Conservation (phyloP, 2,113 vertebrate genomes). For the Boulengeromyrus knoepffleri region DNA sequence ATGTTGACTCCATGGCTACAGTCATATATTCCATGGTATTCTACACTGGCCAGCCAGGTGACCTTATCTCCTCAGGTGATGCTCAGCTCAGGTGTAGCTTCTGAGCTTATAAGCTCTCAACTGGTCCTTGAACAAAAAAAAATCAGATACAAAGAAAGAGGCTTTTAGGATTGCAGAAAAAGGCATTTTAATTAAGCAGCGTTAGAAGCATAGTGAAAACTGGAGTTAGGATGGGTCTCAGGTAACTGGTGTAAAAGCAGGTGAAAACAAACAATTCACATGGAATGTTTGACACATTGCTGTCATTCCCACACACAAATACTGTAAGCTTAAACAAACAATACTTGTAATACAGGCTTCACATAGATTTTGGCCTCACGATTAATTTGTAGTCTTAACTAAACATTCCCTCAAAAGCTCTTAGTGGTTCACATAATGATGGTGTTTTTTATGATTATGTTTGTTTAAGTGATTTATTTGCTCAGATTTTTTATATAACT, state of each 20-base stretch:
- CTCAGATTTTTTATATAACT: background rate
- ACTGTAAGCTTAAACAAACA: background rate
- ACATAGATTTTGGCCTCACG: background rate
- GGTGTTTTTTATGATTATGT: background rate
- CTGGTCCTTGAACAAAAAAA: background rate
- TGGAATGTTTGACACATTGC: background rate
- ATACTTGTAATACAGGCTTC: background rate
- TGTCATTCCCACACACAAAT: slow-evolving; percentile 2
- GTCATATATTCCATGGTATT: background rate
- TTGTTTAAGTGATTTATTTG: background rate
- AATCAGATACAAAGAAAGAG: background rate
- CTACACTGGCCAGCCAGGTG: background rate
- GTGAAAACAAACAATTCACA: background rate
- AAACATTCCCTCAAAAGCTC: background rate
- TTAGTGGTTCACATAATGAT: background rate
- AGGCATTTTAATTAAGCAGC: background rate
- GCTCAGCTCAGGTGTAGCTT: background rate
- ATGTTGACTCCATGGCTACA: no score
- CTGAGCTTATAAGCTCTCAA: background rate
- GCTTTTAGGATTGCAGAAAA: slow-evolving; percentile 15
- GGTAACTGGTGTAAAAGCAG: background rate
- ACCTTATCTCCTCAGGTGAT: background rate
- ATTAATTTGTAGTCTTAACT: background rate
- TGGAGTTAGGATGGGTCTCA: background rate
- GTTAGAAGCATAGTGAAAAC: background rate